Percentiles rank a stretch among this genome's conserved stretches.
These are phyloP conservation scores for Drosophila quinaria DNA, from an alignment of 2,888 invertebrate genomes.

Conservation along the genomic window DNA sequence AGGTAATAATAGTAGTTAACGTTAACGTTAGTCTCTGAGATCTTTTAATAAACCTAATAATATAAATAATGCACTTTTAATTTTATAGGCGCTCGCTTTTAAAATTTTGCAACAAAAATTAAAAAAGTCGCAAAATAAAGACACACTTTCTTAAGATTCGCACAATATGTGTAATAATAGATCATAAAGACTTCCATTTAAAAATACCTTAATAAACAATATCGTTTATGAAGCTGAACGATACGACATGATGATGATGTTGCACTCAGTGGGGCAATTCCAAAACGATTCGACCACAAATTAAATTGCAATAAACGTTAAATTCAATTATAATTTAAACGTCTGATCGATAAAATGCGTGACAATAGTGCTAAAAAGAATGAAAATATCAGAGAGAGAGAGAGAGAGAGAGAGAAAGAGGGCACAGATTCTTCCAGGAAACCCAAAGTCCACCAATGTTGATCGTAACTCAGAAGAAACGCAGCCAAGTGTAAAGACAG, in stretches of 20 bases:
- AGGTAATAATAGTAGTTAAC: too few species aligned
- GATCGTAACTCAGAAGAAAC: conserved; percentile 51
- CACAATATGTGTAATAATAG: not conserved
- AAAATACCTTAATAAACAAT: not conserved
- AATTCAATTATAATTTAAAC: conserved; percentile 63
- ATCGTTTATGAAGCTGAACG: conserved; percentile 1
- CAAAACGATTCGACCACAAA: conserved; percentile 48
- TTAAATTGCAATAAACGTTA: conserved; percentile 72
- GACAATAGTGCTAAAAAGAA: conserved; percentile 35
- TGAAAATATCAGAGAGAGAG: not conserved
- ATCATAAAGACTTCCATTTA: not conserved
- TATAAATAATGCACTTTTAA: too few species aligned
- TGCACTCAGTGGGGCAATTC: conserved; percentile 28
- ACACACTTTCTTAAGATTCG: not conserved
- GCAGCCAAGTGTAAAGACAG: not conserved
- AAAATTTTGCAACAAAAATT: too few species aligned
- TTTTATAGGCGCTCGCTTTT: too few species aligned
- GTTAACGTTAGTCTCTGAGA: too few species aligned
- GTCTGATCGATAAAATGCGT: conserved; percentile 59
- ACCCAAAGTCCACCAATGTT: conserved; percentile 15
- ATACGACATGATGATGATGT: conserved; percentile 6
- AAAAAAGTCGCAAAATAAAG: too few species aligned
- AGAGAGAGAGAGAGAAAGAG: not conserved
- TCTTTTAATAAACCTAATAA: too few species aligned
- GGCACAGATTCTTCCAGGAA: conserved; percentile 42